Evolutionary conservation across 1,140 invertebrate genomes (phyloP).

Genomic region (Drosophila saltans): DNA sequence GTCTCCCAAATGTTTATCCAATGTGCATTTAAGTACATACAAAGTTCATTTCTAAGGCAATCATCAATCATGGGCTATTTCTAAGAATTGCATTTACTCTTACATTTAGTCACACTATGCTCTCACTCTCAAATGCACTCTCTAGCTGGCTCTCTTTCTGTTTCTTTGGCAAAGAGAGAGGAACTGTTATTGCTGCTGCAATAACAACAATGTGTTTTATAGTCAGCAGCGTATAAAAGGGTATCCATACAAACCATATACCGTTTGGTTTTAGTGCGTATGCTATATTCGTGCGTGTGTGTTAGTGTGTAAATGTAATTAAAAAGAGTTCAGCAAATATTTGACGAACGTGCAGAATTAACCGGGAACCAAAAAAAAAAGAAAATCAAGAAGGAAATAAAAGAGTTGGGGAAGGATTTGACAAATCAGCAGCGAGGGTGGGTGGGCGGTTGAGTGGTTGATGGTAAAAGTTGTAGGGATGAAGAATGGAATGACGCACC

Average conservation of each 20-base stretch:
- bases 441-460: background rate
- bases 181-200: no score
- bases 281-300: slow-evolving; percentile 25
- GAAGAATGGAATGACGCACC: slow-evolving; percentile 60
- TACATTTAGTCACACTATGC: slow-evolving; percentile 13
- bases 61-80: background rate
- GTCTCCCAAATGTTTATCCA: background rate
- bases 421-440: slow-evolving; percentile 44
- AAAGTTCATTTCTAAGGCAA: background rate
- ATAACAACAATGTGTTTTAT: no score
- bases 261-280: slow-evolving; percentile 16
- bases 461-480: background rate
- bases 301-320: slow-evolving; percentile 69
- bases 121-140: slow-evolving; percentile 20
- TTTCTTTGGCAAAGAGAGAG: background rate
- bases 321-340: slow-evolving; percentile 82
- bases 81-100: background rate
- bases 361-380: slow-evolving; percentile 58
- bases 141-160: background rate
- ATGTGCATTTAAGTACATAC: background rate
- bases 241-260: slow-evolving; percentile 25
- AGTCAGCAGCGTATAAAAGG: slow-evolving; percentile 33
- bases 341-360: slow-evolving; percentile 77
- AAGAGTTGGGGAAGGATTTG: slow-evolving; percentile 29
- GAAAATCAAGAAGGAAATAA: background rate